Percentiles rank a stretch among this genome's conserved stretches.
Conservation (phyloP, 1,140 invertebrate species). For the Andricus grossulariae region DNA sequence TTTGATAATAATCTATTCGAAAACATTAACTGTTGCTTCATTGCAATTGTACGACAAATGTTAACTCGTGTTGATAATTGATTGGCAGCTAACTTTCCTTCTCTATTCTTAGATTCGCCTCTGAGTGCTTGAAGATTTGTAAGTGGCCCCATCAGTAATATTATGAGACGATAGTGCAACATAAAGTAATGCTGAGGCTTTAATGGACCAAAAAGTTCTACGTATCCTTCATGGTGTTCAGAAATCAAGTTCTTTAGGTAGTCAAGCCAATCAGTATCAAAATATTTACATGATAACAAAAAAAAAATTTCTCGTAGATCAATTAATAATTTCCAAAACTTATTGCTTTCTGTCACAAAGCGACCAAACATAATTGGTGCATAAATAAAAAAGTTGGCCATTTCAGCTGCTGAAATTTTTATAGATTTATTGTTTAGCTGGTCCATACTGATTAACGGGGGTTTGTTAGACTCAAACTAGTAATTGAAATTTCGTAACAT, state of each 20-base stretch:
- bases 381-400: neutral
- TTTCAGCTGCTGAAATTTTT: constrained; percentile 27
- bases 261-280: constrained; percentile 6
- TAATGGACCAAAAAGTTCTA: neutral
- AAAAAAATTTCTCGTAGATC: neutral
- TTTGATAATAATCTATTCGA: neutral
- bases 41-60: constrained; percentile 16
- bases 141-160: constrained; percentile 1
- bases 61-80: neutral
- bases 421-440: constrained; percentile 16
- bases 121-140: neutral
- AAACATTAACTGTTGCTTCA: neutral
- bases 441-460: neutral
- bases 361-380: constrained; percentile 4
- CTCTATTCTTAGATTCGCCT: neutral
- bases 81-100: constrained; percentile 11
- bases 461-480: neutral
- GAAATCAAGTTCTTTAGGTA: neutral
- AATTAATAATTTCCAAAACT: constrained; percentile 3
- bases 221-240: neutral
- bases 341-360: neutral
- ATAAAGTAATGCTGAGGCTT: constrained; percentile 25
- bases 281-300: neutral
- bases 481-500: neutral
- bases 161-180: constrained; percentile 22